These are phyloP conservation scores for Ceratothoa steindachneri DNA, from an alignment of 2,888 invertebrate genomes.

Conservation along the genomic window DNA sequence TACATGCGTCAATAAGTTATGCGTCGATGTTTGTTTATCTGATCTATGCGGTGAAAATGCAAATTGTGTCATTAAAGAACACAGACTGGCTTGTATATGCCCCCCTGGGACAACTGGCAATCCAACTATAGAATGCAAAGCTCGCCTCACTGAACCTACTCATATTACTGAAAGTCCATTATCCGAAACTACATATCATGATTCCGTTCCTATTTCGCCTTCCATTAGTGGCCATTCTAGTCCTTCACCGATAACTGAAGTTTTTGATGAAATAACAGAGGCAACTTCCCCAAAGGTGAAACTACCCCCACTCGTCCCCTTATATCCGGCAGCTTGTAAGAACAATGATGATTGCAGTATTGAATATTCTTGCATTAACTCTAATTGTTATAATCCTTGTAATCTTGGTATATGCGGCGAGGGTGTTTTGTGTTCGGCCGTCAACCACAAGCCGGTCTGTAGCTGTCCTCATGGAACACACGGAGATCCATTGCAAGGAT, in stretches of 20 bases:
- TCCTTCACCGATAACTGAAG: constrained; percentile 27
- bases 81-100: constrained; percentile 60
- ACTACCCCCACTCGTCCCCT: constrained; percentile 51
- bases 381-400: constrained; percentile 36
- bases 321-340: constrained; percentile 25
- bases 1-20: constrained; percentile 31
- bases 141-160: constrained; percentile 18
- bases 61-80: constrained; percentile 53
- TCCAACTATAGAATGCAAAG: constrained; percentile 43
- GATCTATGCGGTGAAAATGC: constrained; percentile 50
- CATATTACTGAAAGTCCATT: constrained; percentile 19
- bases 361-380: constrained; percentile 35
- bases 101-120: constrained; percentile 50
- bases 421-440: constrained; percentile 49
- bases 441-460: constrained; percentile 51
- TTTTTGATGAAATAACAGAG: constrained; percentile 2
- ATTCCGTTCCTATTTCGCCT: constrained; percentile 1
- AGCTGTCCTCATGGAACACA: constrained; percentile 50
- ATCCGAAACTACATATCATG: constrained; percentile 7
- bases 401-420: constrained; percentile 49
- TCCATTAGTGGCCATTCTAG: neutral
- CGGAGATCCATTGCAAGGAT: constrained; percentile 50
- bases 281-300: constrained; percentile 15
- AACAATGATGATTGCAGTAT: constrained; percentile 37
- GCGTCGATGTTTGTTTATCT: constrained; percentile 26